phyloP scores from a whole-genome alignment of 2,888 invertebrate species.

The Eurytoma californica region DNA sequence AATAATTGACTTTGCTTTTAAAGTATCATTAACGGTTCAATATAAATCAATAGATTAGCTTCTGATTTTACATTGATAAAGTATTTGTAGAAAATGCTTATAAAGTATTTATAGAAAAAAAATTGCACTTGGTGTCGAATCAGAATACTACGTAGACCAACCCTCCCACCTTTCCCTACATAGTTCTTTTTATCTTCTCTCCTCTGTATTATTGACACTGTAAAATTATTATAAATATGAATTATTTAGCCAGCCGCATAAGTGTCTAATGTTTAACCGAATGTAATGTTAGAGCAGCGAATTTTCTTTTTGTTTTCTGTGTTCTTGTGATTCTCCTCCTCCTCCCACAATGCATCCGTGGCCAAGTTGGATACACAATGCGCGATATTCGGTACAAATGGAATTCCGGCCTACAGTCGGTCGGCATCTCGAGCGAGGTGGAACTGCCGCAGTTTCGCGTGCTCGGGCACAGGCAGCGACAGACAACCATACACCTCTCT shows the following conservation, averaged over 20 bases:
- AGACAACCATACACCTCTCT: conserved; percentile 94
- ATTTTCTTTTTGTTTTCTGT: conserved; percentile 68
- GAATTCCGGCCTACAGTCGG: conserved; percentile 94
- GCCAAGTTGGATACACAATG: conserved; percentile 95
- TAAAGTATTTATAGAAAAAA: neutral
- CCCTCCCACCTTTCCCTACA: neutral
- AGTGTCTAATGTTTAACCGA: conserved; percentile 63
- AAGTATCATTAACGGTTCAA: no score
- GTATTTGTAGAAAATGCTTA: neutral
- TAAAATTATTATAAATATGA: conserved; percentile 24
- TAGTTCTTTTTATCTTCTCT: neutral
- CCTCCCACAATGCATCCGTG: conserved; percentile 30
- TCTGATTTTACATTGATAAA: no score
- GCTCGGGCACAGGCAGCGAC: conserved; percentile 95
- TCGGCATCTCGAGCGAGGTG: conserved; percentile 96
- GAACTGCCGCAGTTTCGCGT: conserved; percentile 98
- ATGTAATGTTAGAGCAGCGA: conserved; percentile 73
- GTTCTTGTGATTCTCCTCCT: conserved; percentile 71
- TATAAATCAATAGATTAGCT: no score
- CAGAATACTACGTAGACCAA: neutral
- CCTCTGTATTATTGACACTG: conserved; percentile 13
- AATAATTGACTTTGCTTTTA: no score
- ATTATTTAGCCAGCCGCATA: conserved; percentile 48
- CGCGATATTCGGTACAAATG: conserved; percentile 98
- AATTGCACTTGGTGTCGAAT: neutral